Percentiles rank a stretch among this genome's conserved stretches.
These are phyloP conservation scores for Criorhina ranunculi DNA, from an alignment of 2,888 invertebrate genomes.

Conservation along the genomic window DNA sequence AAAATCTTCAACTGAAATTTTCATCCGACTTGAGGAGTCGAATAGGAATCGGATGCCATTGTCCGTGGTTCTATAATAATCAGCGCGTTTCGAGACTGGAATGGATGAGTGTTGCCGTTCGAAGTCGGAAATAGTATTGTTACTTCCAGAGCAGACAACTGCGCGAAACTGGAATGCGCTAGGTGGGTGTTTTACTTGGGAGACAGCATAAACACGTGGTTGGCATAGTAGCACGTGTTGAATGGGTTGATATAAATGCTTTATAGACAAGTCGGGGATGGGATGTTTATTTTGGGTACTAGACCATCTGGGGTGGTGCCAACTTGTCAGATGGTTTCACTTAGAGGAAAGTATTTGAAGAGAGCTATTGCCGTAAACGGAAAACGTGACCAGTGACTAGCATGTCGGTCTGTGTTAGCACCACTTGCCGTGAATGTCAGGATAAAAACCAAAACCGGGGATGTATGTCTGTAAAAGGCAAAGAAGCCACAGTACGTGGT, in stretches of 20 bases:
- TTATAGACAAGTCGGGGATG: not conserved
- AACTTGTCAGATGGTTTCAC: too few species aligned
- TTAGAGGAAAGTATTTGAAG: too few species aligned
- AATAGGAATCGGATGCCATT: constrained; percentile 10
- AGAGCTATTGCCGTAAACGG: too few species aligned
- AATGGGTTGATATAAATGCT: not conserved
- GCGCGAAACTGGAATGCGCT: constrained; percentile 48
- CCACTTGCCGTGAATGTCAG: too few species aligned
- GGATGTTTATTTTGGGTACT: constrained; percentile 6
- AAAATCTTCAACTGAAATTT: constrained; percentile 43
- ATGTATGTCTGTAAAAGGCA: too few species aligned
- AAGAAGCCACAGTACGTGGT: too few species aligned
- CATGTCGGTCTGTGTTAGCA: too few species aligned
- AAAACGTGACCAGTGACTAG: too few species aligned
- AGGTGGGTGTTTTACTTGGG: not conserved
- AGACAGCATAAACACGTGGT: constrained; percentile 16
- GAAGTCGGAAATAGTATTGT: too few species aligned
- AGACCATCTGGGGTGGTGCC: constrained; percentile 18
- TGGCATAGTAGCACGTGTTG: constrained; percentile 32
- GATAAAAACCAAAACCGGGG: too few species aligned
- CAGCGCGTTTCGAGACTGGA: constrained; percentile 12
- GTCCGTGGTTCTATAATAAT: not conserved
- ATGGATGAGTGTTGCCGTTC: constrained; percentile 39
- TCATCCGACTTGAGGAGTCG: constrained; percentile 9
- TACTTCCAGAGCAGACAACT: constrained; percentile 39